phyloP scores from a whole-genome alignment of 2,888 invertebrate genomes.

The Nomada lathburiana region DNA sequence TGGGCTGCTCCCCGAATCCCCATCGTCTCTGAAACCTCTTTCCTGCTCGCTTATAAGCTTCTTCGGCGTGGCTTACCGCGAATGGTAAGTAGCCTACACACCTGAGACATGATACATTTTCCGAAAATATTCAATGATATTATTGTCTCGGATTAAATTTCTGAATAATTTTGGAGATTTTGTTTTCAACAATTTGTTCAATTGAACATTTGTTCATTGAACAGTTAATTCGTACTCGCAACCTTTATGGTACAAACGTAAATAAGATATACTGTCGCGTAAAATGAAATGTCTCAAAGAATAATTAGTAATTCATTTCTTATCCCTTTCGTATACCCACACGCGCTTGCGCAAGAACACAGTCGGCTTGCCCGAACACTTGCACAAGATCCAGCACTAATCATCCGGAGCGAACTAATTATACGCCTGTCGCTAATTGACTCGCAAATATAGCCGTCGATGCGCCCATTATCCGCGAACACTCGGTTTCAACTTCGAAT shows the following conservation, averaged over 20 bases:
- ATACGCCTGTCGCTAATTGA: constrained; percentile 9
- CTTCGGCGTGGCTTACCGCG: constrained; percentile 10
- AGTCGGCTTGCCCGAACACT: too few relatives aligned
- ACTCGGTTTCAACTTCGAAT: constrained; percentile 3
- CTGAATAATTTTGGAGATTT: background rate
- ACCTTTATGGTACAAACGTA: too few relatives aligned
- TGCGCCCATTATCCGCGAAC: background rate
- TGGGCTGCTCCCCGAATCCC: constrained; percentile 34
- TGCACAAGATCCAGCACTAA: background rate
- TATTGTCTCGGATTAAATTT: constrained; percentile 10
- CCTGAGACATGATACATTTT: constrained; percentile 2
- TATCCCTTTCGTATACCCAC: too few relatives aligned
- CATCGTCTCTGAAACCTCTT: constrained; percentile 14
- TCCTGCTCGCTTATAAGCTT: constrained; percentile 36
- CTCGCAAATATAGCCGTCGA: background rate
- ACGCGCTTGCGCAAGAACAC: too few relatives aligned
- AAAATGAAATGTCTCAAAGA: too few relatives aligned
- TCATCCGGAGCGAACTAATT: background rate
- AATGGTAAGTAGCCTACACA: constrained; percentile 36
- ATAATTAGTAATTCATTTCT: too few relatives aligned
- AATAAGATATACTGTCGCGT: too few relatives aligned
- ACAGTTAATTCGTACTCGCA: too few relatives aligned
- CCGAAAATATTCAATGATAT: constrained; percentile 16
- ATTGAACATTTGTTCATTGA: too few relatives aligned
- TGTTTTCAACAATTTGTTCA: too few relatives aligned